Conservation (phyloP, 2,797 vertebrate genomes). For the Aulostomus chinensis region DNA sequence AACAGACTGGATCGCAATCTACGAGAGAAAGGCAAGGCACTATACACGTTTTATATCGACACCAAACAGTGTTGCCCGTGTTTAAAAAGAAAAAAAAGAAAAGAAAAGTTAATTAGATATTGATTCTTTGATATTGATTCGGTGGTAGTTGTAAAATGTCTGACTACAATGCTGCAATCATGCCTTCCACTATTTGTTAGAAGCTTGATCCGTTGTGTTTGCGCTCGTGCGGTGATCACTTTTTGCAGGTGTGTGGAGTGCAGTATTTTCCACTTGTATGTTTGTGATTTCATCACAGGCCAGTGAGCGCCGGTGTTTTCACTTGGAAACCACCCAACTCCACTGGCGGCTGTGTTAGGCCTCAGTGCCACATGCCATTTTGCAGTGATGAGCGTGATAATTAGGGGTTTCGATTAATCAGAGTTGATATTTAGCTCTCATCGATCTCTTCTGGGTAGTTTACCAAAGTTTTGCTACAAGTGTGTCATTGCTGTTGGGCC, state of each 20-base stretch:
- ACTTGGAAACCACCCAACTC: constrained; percentile 30
- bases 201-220: too few relatives aligned
- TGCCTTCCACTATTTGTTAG: constrained; percentile 5
- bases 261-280: background rate
- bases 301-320: background rate
- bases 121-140: constrained; percentile 30
- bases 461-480: constrained; percentile 4
- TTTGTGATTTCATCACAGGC: constrained; percentile 8
- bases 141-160: constrained; percentile 1
- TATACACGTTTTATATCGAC: constrained; percentile 5
- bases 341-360: constrained; percentile 4
- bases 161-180: background rate
- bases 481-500: too few relatives aligned
- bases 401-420: constrained; percentile 39
- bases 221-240: too few relatives aligned
- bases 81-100: too few relatives aligned
- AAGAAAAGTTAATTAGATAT: constrained; percentile 44
- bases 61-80: background rate
- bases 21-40: constrained; percentile 92
- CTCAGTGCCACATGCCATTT: constrained; percentile 17
- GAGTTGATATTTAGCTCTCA: constrained; percentile 32
- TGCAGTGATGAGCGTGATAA: too few relatives aligned
- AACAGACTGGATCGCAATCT: constrained; percentile 99
- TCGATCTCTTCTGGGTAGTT: constrained; percentile 27
- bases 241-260: background rate